These are phyloP conservation scores for Ovibos moschatus DNA, from an alignment of 2,113 vertebrate genomes.

Conservation along the genomic window DNA sequence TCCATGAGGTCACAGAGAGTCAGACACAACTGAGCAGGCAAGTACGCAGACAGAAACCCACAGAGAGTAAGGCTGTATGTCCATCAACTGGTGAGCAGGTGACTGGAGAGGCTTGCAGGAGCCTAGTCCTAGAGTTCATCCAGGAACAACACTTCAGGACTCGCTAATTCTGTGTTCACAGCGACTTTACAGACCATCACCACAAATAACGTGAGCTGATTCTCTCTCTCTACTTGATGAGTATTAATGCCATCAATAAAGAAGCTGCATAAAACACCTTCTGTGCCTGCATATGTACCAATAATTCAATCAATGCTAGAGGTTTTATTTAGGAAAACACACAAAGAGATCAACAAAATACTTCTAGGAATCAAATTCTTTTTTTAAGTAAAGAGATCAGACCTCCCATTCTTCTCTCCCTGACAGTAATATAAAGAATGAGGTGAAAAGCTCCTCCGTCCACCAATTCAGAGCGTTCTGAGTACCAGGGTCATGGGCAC, in stretches of 20 bases:
- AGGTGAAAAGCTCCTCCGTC: background rate
- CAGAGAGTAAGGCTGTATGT: background rate
- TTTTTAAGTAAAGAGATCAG: background rate
- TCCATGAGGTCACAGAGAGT: background rate
- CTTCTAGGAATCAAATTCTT: background rate
- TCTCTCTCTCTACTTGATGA: background rate
- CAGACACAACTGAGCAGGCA: background rate
- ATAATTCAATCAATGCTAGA: background rate
- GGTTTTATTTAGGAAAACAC: slow-evolving; percentile 10
- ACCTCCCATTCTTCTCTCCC: background rate
- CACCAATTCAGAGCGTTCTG: background rate
- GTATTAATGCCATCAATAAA: slow-evolving; percentile 28
- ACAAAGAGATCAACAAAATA: background rate
- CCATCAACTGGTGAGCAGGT: background rate
- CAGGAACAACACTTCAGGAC: background rate
- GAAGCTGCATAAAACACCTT: background rate
- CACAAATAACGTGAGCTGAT: background rate
- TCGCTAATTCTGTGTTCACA: background rate
- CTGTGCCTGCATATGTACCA: background rate
- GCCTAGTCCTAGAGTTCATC: background rate
- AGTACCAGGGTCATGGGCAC: background rate
- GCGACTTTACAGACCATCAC: background rate
- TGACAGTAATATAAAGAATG: background rate
- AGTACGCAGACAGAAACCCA: background rate
- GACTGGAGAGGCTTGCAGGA: background rate